Conservation (phyloP, 2,113 vertebrate species). For the Cavia porcellus region DNA sequence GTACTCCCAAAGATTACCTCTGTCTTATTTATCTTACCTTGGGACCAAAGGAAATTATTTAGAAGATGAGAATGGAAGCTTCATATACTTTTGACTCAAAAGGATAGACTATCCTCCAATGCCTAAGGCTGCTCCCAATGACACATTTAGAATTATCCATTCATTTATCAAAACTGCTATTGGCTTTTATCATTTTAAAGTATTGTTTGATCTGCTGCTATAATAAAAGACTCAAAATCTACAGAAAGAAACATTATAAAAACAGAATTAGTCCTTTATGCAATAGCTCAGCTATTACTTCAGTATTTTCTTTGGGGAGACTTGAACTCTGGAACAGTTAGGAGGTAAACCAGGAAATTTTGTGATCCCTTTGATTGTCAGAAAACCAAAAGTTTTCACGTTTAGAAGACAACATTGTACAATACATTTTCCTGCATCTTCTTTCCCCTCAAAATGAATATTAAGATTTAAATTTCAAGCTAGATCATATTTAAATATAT, state of each 20-base stretch:
- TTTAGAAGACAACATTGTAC: constrained; percentile 45
- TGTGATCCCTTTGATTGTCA: background rate
- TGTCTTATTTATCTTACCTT: background rate
- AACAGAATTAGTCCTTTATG: constrained; percentile 42
- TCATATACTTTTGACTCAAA: background rate
- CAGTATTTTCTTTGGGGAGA: constrained; percentile 29
- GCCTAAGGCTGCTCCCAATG: constrained; percentile 11
- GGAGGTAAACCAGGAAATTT: constrained; percentile 52
- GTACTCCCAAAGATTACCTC: background rate
- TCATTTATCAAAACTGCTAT: constrained; percentile 45
- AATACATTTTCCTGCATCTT: constrained; percentile 28
- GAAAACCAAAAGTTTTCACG: constrained; percentile 41
- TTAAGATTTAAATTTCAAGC: constrained; percentile 3
- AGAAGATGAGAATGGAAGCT: background rate
- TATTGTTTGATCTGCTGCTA: constrained; percentile 18
- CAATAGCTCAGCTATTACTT: background rate
- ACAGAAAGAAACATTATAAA: constrained; percentile 11
- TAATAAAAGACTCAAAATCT: constrained; percentile 45
- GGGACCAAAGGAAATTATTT: background rate
- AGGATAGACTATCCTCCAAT: background rate
- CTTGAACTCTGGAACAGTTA: constrained; percentile 42
- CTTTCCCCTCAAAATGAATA: constrained; percentile 3
- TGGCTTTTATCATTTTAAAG: constrained; percentile 6
- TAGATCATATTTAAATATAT: constrained; percentile 29
- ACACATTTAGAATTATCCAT: background rate